Evolutionary conservation across 2,797 vertebrate genomes (phyloP).

Genomic region (Hypotaenidia okinawae): DNA sequence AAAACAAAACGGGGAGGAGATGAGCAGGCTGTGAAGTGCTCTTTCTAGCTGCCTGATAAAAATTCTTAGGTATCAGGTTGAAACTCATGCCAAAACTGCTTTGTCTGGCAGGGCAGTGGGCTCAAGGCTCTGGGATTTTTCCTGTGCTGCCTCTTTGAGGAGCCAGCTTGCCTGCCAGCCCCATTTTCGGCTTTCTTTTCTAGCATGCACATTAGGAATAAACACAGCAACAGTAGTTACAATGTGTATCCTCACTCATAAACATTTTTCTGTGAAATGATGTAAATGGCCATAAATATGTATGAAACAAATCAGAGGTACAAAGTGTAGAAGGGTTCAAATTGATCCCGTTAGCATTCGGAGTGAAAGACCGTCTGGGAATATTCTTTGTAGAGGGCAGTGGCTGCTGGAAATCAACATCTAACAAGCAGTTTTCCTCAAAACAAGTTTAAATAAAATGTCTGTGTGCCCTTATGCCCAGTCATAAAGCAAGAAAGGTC

Average conservation of each 20-base stretch:
- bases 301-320: neutral
- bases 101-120: neutral
- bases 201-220: neutral
- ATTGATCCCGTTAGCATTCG: neutral
- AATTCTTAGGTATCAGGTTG: neutral
- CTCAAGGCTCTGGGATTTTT: neutral
- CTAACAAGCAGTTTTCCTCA: slow-evolving; percentile 18
- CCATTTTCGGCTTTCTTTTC: neutral
- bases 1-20: slow-evolving; percentile 3
- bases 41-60: neutral
- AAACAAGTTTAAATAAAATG: slow-evolving; percentile 30
- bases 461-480: neutral
- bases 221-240: neutral
- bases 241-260: neutral
- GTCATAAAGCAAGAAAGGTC: slow-evolving; percentile 26
- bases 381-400: slow-evolving; percentile 17
- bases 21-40: neutral
- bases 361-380: neutral
- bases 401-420: slow-evolving; percentile 3
- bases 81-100: neutral
- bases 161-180: neutral
- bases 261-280: neutral
- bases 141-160: neutral
- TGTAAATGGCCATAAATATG: neutral
- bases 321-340: neutral